Evolutionary conservation across 2,797 vertebrate genomes (phyloP).

Genomic region (Podargus strigoides): DNA sequence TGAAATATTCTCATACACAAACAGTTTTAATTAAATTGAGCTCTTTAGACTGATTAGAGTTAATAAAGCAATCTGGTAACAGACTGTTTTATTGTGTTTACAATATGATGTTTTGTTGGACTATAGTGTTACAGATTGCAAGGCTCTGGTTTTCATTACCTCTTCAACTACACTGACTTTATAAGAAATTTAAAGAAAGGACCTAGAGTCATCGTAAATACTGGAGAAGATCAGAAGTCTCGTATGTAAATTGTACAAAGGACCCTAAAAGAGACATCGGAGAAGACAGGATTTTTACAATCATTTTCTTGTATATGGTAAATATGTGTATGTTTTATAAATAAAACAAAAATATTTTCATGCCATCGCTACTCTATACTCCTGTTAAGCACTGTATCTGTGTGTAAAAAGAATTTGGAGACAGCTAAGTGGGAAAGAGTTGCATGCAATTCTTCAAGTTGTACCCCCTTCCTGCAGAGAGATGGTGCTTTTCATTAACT

Average conservation of each 20-base stretch:
- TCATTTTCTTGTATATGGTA: too few species aligned
- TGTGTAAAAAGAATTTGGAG: neutral
- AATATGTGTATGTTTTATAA: too few species aligned
- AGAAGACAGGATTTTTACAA: too few species aligned
- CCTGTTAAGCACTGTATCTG: neutral
- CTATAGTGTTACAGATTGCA: neutral
- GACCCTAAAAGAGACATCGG: neutral
- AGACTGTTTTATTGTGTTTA: neutral
- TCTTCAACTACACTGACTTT: neutral
- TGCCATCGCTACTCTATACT: neutral
- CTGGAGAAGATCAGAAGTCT: neutral
- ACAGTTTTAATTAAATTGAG: slow-evolving; percentile 28
- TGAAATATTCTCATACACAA: neutral
- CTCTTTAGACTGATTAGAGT: slow-evolving; percentile 32
- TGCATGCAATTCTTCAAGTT: neutral
- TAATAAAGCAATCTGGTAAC: neutral
- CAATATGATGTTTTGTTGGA: neutral
- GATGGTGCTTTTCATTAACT: neutral
- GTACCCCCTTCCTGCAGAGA: neutral
- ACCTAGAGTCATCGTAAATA: neutral
- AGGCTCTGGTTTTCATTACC: neutral
- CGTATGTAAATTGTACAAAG: neutral
- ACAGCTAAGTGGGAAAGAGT: neutral
- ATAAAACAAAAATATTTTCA: too few species aligned
- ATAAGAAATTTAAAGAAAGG: neutral